Percentiles rank a stretch among this genome's conserved stretches.
These are phyloP conservation scores for Clarias batrachus DNA, from an alignment of 2,113 vertebrate species.

Conservation along the genomic window DNA sequence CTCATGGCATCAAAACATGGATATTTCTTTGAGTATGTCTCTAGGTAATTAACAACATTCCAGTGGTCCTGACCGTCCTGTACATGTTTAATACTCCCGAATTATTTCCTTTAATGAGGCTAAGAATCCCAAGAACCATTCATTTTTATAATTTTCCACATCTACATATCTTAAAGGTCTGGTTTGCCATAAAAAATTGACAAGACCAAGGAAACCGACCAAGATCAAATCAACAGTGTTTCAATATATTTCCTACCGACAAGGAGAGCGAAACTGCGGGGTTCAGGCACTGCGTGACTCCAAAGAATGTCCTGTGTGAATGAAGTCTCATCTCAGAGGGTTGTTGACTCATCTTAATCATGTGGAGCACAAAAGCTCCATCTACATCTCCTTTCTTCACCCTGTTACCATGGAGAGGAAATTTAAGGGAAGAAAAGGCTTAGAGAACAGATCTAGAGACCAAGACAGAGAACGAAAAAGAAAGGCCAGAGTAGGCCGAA, in stretches of 20 bases:
- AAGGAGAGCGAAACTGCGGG: background rate
- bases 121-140: constrained; percentile 16
- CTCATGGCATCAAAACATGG: too few relatives aligned
- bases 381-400: constrained; percentile 15
- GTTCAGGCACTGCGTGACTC: background rate
- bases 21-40: background rate
- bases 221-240: background rate
- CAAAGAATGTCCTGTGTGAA: constrained; percentile 26
- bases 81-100: background rate
- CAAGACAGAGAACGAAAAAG: background rate
- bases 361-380: constrained; percentile 23
- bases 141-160: constrained; percentile 19
- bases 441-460: constrained; percentile 15
- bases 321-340: background rate
- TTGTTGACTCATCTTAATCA: constrained; percentile 40
- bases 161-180: background rate
- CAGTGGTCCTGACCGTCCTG: background rate
- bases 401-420: constrained; percentile 51
- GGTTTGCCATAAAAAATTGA: background rate
- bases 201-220: background rate
- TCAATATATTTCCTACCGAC: background rate
- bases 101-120: constrained; percentile 10
- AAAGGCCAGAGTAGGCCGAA: background rate
- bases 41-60: background rate
- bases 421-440: constrained; percentile 19